Base-by-base conservation (phyloP, 1,140 invertebrate genomes). In the Leptinotarsa undecemlineata region DNA sequence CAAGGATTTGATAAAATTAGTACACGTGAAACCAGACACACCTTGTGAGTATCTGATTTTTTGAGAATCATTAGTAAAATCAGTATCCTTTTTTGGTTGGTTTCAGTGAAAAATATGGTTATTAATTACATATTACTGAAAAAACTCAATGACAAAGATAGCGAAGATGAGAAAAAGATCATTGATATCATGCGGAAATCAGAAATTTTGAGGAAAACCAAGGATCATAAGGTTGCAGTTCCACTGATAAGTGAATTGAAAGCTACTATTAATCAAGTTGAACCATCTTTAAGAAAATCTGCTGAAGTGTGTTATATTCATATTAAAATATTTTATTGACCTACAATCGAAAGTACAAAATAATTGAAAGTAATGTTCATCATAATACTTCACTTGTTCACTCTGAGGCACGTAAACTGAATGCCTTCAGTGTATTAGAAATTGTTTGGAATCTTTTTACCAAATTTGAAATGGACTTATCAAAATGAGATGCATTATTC, bases 1-100 rank as follows among this genome's bases (percentile, higher is more conserved):
- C 81, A 89, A 89, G 75, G 91, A 93, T 82, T 83, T 92, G n/a
- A 84, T 93, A 2, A 90, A 90, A 79, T 83, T 92, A 5, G 84
- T 87, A 19, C 92, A 92, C 85, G 81, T 86, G 3, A 87, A 87
- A 80, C 51, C 79, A 63, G 81, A 82, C 66, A 82, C 84, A 75
- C 78, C 83, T 81, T 83, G 88, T 89, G 84, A 80, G 77, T 82
- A 42, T 42, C 8, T 71, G 13, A 15, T 11, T 33, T 23, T 15
- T 66, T 23, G 63, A 13, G 33, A 11, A 11, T n/a, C 0, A 21
- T 62, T 19, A 19, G n/a, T 62, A 11, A 62, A 8, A 62, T 62
- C n/a, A 17, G n/a, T 5, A n/a, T 19, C 6, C 13, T n/a, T 62
- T 62, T 17, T 23, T 20, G 17, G 57, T 66, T 60, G 61, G 51